A percentile compares a stretch with the other conserved stretches of the same genome.
Evolutionary conservation across 2,113 vertebrate species (phyloP).

Genomic region (Microtus richardsoni): DNA sequence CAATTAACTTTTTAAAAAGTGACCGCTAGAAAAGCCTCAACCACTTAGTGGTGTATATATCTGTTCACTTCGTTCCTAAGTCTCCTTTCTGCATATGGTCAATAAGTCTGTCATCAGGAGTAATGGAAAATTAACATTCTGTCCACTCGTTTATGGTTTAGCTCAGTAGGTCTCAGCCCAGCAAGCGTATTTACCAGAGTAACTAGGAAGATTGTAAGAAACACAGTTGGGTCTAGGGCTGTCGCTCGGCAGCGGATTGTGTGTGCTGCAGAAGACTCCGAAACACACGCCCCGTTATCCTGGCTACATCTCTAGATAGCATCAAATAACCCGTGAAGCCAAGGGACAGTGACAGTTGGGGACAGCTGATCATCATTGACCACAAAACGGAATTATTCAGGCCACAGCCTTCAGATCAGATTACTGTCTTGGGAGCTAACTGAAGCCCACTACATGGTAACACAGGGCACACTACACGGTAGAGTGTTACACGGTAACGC

Average conservation of each 20-base stretch:
- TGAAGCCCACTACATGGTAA: not conserved
- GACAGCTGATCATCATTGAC: not conserved
- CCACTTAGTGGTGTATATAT: not conserved
- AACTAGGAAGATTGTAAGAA: not conserved
- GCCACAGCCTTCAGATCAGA: not conserved
- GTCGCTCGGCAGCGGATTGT: rapidly evolving
- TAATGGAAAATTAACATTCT: conserved; percentile 1
- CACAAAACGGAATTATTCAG: not conserved
- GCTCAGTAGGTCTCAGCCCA: not conserved
- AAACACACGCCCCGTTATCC: not conserved
- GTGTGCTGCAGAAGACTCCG: not conserved
- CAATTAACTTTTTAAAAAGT: conserved; percentile 7
- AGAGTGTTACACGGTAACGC: no score
- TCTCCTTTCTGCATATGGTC: not conserved
- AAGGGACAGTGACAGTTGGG: not conserved
- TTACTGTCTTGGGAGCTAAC: not conserved
- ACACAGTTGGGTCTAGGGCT: not conserved
- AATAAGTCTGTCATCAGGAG: not conserved
- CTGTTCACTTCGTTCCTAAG: not conserved
- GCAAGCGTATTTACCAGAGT: not conserved
- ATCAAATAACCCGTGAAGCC: not conserved
- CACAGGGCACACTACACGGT: no score
- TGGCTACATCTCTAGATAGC: not conserved
- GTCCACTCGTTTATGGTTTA: not conserved
- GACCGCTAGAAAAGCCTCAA: not conserved